A percentile compares a stretch with the other conserved stretches of the same genome.
Conservation (phyloP, 2,888 invertebrate genomes). For the Drosophila mimetica region DNA sequence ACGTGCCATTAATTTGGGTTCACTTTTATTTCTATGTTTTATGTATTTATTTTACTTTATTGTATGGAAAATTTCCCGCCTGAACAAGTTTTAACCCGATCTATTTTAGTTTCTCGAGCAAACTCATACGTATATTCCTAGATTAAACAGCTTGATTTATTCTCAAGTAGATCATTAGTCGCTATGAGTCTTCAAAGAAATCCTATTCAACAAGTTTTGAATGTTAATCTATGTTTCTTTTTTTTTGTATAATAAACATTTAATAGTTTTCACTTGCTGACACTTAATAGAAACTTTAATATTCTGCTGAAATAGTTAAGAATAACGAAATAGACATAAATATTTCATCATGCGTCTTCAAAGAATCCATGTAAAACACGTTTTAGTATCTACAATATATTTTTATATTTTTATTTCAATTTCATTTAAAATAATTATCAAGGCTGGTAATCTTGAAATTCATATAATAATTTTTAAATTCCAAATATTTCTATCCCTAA, state of each 20-base stretch:
- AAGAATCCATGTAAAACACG: not conserved
- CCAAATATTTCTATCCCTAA: not conserved
- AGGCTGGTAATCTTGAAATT: too few relatives aligned
- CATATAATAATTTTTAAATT: too few relatives aligned
- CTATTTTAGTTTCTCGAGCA: not conserved
- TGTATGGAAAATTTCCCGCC: conserved; percentile 18
- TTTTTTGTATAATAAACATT: not conserved
- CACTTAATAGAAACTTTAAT: not conserved
- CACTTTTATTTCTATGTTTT: conserved; percentile 31
- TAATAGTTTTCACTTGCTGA: not conserved
- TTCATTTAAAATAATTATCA: too few relatives aligned
- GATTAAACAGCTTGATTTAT: conserved; percentile 17
- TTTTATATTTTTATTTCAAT: too few relatives aligned
- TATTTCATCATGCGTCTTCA: not conserved
- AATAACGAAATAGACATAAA: not conserved
- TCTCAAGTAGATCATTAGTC: conserved; percentile 1
- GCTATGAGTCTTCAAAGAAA: not conserved
- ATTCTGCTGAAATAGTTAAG: not conserved
- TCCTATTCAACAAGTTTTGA: not conserved
- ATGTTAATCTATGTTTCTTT: not conserved
- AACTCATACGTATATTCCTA: not conserved
- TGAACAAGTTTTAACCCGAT: conserved; percentile 5
- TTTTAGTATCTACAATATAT: not conserved
- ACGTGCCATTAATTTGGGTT: conserved; percentile 58
- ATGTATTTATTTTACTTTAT: conserved; percentile 23